Conservation (phyloP, 2,888 invertebrate genomes). For the Anaspis maculata region DNA sequence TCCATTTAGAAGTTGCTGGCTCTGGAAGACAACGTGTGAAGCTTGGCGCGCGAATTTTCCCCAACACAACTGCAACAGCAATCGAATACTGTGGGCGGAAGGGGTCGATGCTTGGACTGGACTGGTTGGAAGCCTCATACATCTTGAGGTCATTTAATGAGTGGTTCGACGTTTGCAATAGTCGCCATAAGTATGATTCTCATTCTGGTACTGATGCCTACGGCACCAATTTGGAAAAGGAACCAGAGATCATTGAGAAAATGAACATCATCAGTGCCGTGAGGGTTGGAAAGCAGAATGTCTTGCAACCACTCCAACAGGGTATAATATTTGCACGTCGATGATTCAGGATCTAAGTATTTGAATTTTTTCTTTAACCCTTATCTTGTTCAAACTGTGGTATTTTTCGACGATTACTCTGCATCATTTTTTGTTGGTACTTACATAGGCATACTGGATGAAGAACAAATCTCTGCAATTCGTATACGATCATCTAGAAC, state of each 20-base stretch:
- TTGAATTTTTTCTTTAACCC: too few species aligned
- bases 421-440: too few species aligned
- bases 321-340: too few species aligned
- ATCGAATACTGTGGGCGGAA: constrained; percentile 1
- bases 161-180: neutral
- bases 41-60: constrained; percentile 16
- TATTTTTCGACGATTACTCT: too few species aligned
- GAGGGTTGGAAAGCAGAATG: neutral
- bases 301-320: neutral
- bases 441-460: too few species aligned
- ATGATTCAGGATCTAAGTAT: too few species aligned
- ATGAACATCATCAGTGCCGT: neutral
- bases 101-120: neutral
- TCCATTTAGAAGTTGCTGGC: constrained; percentile 18
- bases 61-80: constrained; percentile 16
- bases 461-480: neutral
- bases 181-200: neutral
- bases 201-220: neutral
- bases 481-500: neutral
- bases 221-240: neutral
- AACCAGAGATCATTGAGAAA: neutral
- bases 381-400: too few species aligned
- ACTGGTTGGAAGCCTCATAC: neutral
- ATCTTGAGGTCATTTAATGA: neutral
- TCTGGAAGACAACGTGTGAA: constrained; percentile 18